Evolutionary conservation across 2,888 invertebrate species (phyloP), one percentile per base, ranked within the genome.

Genomic region (Sylvicola cinctus): DNA sequence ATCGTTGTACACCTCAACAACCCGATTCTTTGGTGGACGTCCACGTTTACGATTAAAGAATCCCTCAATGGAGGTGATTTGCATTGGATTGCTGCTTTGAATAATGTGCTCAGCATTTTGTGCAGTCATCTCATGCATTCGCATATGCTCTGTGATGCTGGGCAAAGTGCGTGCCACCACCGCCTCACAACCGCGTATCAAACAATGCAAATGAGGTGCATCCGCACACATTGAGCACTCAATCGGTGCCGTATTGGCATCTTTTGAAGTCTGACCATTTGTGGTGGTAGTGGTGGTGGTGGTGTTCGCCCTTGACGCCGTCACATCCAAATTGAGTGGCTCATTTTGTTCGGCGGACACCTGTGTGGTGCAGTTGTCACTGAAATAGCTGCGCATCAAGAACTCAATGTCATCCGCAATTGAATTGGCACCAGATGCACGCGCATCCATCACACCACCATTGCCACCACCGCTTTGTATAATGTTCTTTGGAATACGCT

Each of bases 1-100:
- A 20, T 20, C 20, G 8, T 20, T 20, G 74, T 84, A 85, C 40
- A 85, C 83, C 66, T 88, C 87, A 28, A 88, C 85, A 11, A 88
- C 78, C 1, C 88, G 70, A 54, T 93, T 93, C 61, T 95, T 95
- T 11, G 93, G 93, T n/a, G 95, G 95, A 39, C 95, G 66, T 30
- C 95, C 93, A 20, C 93, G 68, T 49, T 91, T 88, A 39, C 90
- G 68, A 53, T 85, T 78, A 51, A 88, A 88, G 72, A 90, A 83
- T 34, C 85, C 85, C 54, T 90, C 88, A 43, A 87, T 69, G 25
- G 81, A 78, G 40, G 75, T 79, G 16, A 54, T 55, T 41, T 54
- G 55, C 17, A 51, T 43, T 12, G 51, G 36, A 39, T 43, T 47
- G 5, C 42, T 41, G 31, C 32, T 39, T 15, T 40, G 38, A 12